Evolutionary conservation across 1,140 invertebrate species (phyloP).

Genomic region (Euglossa dilemma): DNA sequence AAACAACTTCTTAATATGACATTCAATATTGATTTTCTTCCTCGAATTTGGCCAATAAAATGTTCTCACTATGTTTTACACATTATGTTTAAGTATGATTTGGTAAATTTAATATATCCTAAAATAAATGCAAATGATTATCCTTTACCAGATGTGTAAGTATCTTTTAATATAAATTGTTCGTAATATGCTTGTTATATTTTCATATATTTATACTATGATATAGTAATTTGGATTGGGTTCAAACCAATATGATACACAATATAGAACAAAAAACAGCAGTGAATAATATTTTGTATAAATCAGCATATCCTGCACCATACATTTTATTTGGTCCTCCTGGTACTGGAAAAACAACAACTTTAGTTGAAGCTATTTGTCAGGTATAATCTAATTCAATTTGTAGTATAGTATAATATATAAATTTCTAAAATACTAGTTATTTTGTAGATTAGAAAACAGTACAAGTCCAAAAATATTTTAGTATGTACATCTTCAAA

Average conservation of each 20-base stretch:
- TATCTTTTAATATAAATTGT: conserved; percentile 9
- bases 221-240: conserved; percentile 82
- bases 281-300: conserved; percentile 67
- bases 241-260: conserved; percentile 85
- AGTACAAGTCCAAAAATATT: conserved; percentile 81
- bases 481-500: conserved; percentile 90
- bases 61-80: conserved; percentile 68
- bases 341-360: conserved; percentile 91
- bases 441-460: conserved; percentile 73
- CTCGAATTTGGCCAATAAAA: conserved; percentile 49
- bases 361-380: conserved; percentile 88
- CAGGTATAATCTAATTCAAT: conserved; percentile 77
- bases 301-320: conserved; percentile 85
- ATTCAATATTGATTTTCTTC: conserved; percentile 63
- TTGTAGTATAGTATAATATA: background rate
- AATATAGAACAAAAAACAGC: conserved; percentile 83
- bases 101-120: conserved; percentile 65
- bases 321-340: conserved; percentile 92
- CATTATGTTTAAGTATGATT: conserved; percentile 49
- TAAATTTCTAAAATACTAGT: background rate
- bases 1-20: background rate
- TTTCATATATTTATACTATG: background rate
- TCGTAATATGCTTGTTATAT: background rate
- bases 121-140: background rate
- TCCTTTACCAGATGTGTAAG: conserved; percentile 29